Conservation (phyloP, 2,888 invertebrate genomes). For the Thera britannica region DNA sequence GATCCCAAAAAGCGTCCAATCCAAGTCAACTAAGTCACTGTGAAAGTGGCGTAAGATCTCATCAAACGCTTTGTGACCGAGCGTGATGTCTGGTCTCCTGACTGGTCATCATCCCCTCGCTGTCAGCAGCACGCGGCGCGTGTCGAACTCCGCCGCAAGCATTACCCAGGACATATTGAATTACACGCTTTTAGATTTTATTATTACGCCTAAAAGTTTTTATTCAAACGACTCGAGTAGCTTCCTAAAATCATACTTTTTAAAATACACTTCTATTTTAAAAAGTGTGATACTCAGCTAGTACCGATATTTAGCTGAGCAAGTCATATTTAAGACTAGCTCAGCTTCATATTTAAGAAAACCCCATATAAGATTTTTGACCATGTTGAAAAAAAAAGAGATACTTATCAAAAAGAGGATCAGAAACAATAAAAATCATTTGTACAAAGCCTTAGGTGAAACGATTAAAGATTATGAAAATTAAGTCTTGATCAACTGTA, state of each 20-base stretch:
- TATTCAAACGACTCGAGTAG: background rate
- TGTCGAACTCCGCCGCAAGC: slow-evolving; percentile 40
- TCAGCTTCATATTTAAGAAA: too few relatives aligned
- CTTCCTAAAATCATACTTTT: background rate
- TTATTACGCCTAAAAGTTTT: slow-evolving; percentile 18
- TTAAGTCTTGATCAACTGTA: background rate
- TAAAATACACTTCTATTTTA: background rate
- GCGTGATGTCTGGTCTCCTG: slow-evolving; percentile 27
- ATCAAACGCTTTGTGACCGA: slow-evolving; percentile 7
- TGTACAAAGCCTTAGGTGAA: too few relatives aligned
- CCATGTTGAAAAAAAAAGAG: too few relatives aligned
- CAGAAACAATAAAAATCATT: too few relatives aligned
- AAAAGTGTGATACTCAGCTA: too few relatives aligned
- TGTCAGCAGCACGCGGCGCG: slow-evolving; percentile 47
- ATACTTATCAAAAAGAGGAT: too few relatives aligned
- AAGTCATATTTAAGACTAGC: too few relatives aligned
- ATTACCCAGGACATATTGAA: slow-evolving; percentile 48
- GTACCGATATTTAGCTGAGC: too few relatives aligned
- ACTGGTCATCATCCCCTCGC: slow-evolving; percentile 45
- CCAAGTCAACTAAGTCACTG: background rate
- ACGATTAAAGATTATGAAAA: background rate
- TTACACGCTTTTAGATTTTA: slow-evolving; percentile 42
- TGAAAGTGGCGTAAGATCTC: slow-evolving; percentile 12
- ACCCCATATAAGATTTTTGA: too few relatives aligned
- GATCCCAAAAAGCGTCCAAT: background rate